Conservation (phyloP, 2,888 invertebrate species). For the Agapostemon virescens region DNA sequence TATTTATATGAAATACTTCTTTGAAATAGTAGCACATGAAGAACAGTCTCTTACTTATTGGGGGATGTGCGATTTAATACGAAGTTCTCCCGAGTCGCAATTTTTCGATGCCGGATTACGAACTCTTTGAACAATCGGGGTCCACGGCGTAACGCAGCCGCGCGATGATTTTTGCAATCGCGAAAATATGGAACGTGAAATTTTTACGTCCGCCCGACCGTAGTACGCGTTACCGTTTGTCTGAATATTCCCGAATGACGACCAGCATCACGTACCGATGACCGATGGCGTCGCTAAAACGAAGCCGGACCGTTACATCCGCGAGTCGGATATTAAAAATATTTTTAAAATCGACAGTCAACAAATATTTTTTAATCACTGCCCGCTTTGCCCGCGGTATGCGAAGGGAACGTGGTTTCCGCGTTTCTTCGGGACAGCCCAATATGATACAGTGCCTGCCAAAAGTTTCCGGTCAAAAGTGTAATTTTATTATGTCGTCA, state of each 20-base stretch:
- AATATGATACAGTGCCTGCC: background rate
- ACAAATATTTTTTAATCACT: conserved; percentile 22
- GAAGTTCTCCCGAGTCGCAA: background rate
- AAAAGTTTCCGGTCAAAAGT: background rate
- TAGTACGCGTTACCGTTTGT: background rate
- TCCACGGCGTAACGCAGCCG: background rate
- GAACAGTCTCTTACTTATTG: no score
- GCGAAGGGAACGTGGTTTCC: background rate
- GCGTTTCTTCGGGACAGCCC: background rate
- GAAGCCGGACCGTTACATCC: conserved; percentile 2
- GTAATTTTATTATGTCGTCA: background rate
- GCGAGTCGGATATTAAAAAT: conserved; percentile 18
- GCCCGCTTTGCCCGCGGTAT: background rate
- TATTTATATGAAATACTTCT: no score
- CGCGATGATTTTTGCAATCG: background rate
- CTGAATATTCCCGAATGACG: conserved; percentile 18
- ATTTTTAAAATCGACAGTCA: background rate
- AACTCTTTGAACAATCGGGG: background rate
- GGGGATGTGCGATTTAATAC: background rate
- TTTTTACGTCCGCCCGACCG: background rate
- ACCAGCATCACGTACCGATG: conserved; percentile 10
- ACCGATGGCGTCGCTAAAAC: conserved; percentile 8
- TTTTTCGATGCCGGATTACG: background rate
- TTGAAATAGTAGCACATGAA: no score
- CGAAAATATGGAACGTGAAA: background rate